These are phyloP conservation scores for Dicyrtoma fusca DNA, from an alignment of 2,888 invertebrate genomes.

Conservation along the genomic window DNA sequence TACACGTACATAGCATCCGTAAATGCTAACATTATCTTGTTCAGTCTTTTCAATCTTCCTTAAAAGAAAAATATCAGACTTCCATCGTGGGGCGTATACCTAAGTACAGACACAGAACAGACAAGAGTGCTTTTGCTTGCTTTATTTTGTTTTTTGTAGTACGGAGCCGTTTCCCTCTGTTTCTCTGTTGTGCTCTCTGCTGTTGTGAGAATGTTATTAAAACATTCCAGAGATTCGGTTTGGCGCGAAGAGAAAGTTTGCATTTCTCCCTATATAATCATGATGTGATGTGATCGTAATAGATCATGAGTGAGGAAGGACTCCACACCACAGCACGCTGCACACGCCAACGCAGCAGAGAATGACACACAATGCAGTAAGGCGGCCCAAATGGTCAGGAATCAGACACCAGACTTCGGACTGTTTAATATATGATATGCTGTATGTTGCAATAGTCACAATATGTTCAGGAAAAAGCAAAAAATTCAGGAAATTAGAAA, in stretches of 20 bases:
- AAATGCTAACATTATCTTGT: not conserved
- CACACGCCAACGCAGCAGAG: too few species aligned
- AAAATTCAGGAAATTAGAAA: too few species aligned
- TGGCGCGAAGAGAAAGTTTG: slow-evolving; percentile 38
- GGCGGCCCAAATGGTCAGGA: too few species aligned
- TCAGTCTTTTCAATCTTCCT: not conserved
- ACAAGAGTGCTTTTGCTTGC: not conserved
- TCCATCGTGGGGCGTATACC: too few species aligned
- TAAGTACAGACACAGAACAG: too few species aligned
- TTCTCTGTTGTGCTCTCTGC: not conserved
- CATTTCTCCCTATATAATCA: slow-evolving; percentile 31
- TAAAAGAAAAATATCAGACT: too few species aligned
- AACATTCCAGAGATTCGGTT: slow-evolving; percentile 38
- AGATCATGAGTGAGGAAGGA: slow-evolving; percentile 15
- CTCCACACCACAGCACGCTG: not conserved
- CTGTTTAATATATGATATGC: not conserved
- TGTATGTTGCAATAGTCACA: too few species aligned
- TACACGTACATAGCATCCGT: too few species aligned
- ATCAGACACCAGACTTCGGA: not conserved
- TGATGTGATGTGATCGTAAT: slow-evolving; percentile 15
- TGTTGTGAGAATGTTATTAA: slow-evolving; percentile 27
- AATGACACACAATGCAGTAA: too few species aligned
- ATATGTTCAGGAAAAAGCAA: too few species aligned
- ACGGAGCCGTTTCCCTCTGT: not conserved
- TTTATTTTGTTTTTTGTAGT: slow-evolving; percentile 5